Evolutionary conservation across 2,888 invertebrate genomes (phyloP).

Genomic region (Orthonevra nobilis): DNA sequence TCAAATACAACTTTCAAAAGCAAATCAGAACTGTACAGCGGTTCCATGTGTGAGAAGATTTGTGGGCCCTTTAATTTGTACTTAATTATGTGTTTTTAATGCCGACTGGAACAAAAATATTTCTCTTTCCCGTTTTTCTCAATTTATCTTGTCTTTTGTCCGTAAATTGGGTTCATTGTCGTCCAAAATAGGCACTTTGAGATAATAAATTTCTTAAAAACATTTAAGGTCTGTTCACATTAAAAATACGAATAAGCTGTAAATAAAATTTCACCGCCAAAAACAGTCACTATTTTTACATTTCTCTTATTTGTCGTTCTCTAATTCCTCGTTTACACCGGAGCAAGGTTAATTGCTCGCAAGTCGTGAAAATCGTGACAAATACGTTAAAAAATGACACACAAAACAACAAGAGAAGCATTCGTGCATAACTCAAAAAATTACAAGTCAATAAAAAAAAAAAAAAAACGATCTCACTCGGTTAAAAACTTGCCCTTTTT

Average conservation of each 20-base stretch:
- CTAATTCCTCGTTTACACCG: conserved; percentile 2
- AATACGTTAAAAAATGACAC: conserved; percentile 16
- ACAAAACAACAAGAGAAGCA: background rate
- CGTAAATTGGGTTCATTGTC: background rate
- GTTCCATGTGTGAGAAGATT: no score
- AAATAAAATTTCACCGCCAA: conserved; percentile 6
- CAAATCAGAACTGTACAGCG: no score
- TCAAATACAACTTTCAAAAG: no score
- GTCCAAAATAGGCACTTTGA: no score
- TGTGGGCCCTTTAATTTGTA: no score
- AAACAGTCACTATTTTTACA: background rate
- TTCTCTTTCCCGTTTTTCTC: background rate
- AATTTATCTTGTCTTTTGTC: conserved; percentile 9
- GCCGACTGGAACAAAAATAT: conserved; percentile 4
- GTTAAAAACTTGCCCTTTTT: conserved; percentile 45
- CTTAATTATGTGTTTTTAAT: no score
- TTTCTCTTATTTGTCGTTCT: background rate
- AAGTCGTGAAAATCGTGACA: conserved; percentile 36
- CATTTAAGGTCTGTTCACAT: background rate
- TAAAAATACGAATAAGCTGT: background rate
- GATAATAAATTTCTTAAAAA: background rate
- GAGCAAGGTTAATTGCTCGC: conserved; percentile 39
- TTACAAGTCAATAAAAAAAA: conserved; percentile 13
- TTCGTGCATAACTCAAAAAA: conserved; percentile 37
- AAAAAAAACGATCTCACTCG: conserved; percentile 10